These are phyloP conservation scores for Myotis davidii DNA, from an alignment of 2,113 vertebrate genomes.

Conservation along the genomic window DNA sequence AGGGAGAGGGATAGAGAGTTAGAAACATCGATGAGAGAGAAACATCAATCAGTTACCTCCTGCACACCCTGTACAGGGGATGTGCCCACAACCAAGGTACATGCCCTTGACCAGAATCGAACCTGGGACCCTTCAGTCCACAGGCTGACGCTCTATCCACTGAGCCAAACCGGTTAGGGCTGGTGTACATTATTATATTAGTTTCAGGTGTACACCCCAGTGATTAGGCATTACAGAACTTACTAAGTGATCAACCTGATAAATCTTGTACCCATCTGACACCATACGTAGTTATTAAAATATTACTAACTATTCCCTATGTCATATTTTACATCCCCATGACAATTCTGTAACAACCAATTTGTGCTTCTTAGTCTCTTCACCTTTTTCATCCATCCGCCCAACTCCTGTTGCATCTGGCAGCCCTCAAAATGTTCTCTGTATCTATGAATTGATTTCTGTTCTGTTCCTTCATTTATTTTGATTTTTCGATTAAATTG, in stretches of 20 bases:
- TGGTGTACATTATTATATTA: background rate
- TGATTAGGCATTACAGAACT: background rate
- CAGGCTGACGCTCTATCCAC: no score
- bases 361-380: background rate
- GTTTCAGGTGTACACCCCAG: background rate
- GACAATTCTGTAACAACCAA: background rate
- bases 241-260: background rate
- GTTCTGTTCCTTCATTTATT: background rate
- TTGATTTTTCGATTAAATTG: background rate
- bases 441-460: background rate
- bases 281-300: background rate
- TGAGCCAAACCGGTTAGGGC: no score
- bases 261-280: background rate
- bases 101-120: no score
- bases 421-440: background rate
- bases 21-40: no score
- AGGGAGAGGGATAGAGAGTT: no score
- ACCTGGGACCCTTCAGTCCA: no score
- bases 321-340: background rate
- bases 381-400: background rate
- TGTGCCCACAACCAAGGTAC: no score
- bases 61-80: no score
- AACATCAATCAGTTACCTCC: no score
- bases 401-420: background rate
- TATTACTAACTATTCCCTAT: background rate